Conservation (phyloP, 2,888 invertebrate species). For the Drosophila macrospina region DNA sequence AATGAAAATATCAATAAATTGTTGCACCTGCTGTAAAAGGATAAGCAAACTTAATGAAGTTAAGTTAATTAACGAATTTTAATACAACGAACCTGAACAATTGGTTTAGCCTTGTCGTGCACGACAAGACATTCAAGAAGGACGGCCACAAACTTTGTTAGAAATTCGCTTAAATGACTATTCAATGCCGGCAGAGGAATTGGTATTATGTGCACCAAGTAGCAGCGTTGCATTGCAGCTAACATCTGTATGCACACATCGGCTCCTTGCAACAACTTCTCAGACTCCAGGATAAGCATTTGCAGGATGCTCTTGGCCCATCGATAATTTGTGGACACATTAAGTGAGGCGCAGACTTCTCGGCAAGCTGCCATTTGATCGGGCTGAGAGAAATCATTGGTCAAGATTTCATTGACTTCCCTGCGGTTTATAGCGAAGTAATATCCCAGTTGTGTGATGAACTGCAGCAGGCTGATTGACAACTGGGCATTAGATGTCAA, state of each 20-base stretch:
- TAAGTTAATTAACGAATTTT: not conserved
- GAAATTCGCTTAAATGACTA: conserved; percentile 74
- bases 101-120: conserved; percentile 50
- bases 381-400: conserved; percentile 40
- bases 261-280: conserved; percentile 71
- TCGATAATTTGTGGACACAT: conserved; percentile 75
- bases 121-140: conserved; percentile 73
- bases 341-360: conserved; percentile 61
- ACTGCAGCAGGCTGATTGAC: conserved; percentile 71
- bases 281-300: conserved; percentile 79
- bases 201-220: conserved; percentile 77
- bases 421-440: conserved; percentile 75
- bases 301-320: conserved; percentile 83
- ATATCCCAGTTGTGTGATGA: conserved; percentile 70
- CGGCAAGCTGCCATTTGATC: conserved; percentile 52
- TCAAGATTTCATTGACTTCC: conserved; percentile 60
- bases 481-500: conserved; percentile 68
- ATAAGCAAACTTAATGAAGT: not conserved
- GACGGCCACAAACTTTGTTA: conserved; percentile 76
- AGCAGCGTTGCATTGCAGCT: conserved; percentile 76
- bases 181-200: conserved; percentile 74
- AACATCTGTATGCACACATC: conserved; percentile 66
- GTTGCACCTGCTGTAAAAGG: conserved; percentile 54
- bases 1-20: conserved; percentile 64
- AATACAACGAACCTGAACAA: conserved; percentile 59